Conservation (phyloP, 2,113 vertebrate species). For the Mesoclemmys tuberculata region DNA sequence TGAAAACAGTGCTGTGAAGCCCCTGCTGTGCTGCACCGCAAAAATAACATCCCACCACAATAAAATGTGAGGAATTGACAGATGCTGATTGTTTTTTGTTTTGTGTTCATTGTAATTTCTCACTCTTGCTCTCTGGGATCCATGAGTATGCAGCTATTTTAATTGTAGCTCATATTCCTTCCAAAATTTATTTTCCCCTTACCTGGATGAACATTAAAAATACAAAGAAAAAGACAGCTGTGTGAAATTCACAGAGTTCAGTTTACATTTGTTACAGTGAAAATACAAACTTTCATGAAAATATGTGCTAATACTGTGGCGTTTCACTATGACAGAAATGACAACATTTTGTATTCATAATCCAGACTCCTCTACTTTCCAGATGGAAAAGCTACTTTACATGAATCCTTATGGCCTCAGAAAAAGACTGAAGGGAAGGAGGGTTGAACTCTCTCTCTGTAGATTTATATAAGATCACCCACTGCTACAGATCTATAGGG, state of each 20-base stretch:
- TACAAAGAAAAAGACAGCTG: slow-evolving; percentile 46
- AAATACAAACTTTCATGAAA: neutral
- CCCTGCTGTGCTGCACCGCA: neutral
- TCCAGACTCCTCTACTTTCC: neutral
- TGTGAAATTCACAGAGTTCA: slow-evolving; percentile 48
- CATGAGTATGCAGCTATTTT: slow-evolving; percentile 28
- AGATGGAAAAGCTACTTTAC: neutral
- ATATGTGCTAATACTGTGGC: neutral
- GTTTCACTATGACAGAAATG: neutral
- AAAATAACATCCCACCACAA: neutral
- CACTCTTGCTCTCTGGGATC: neutral
- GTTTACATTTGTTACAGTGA: slow-evolving; percentile 8
- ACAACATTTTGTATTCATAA: neutral
- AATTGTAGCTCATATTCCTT: slow-evolving; percentile 40
- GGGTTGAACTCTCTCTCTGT: neutral
- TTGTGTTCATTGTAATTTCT: neutral
- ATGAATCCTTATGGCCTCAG: neutral
- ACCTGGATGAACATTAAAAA: slow-evolving; percentile 64
- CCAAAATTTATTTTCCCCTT: slow-evolving; percentile 36
- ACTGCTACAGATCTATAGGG: neutral
- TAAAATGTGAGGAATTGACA: neutral
- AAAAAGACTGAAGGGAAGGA: neutral
- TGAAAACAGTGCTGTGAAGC: neutral
- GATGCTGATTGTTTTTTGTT: neutral
- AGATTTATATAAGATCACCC: neutral